Conservation (phyloP, 2,888 invertebrate species). For the Erebia aethiops region DNA sequence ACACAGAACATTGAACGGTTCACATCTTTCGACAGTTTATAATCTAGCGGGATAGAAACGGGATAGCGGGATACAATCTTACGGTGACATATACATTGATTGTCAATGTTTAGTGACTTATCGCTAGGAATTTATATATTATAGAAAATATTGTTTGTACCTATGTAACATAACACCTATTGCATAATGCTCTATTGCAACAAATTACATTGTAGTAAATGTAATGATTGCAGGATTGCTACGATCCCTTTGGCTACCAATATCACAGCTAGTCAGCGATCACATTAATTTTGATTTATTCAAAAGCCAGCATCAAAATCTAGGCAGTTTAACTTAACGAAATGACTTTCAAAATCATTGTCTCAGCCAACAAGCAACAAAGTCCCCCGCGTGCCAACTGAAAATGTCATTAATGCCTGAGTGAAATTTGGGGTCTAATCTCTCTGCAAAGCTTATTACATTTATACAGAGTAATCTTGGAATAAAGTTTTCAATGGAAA, state of each 20-base stretch:
- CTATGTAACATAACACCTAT: too few species aligned
- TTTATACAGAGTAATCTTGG: constrained; percentile 82
- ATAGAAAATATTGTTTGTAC: too few species aligned
- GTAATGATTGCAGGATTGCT: not conserved
- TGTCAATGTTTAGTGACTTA: too few species aligned
- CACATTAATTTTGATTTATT: constrained; percentile 39
- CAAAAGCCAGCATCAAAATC: constrained; percentile 42
- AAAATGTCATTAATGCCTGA: constrained; percentile 83
- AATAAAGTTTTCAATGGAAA: constrained; percentile 82
- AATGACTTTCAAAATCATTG: constrained; percentile 82
- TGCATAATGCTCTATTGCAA: not conserved
- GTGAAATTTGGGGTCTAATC: constrained; percentile 82
- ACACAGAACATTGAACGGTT: too few species aligned
- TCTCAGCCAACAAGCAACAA: constrained; percentile 67
- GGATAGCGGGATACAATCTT: too few species aligned
- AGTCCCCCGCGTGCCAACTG: constrained; percentile 67
- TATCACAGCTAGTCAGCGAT: not conserved
- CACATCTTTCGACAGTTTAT: too few species aligned
- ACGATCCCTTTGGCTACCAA: not conserved
- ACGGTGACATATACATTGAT: too few species aligned
- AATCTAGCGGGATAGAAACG: too few species aligned
- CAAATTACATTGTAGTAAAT: too few species aligned
- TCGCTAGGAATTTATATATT: too few species aligned
- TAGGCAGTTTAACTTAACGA: constrained; percentile 50
- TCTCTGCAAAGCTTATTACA: constrained; percentile 82